phyloP scores from a whole-genome alignment of 1,140 invertebrate species.

The Drosophila parvula region DNA sequence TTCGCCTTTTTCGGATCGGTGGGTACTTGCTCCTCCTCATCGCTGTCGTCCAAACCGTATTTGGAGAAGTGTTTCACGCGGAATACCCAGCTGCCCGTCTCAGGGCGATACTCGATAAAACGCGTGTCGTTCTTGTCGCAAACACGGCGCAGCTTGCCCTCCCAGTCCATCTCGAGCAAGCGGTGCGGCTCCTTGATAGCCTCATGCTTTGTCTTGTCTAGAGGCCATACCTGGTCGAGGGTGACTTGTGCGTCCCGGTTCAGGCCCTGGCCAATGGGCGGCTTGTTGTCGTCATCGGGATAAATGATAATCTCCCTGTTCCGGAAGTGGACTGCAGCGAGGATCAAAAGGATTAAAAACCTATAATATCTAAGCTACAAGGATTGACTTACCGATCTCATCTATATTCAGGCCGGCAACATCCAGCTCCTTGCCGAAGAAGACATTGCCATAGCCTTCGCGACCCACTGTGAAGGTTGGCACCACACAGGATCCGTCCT shows the following conservation, averaged over 20 bases:
- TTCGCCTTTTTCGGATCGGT: constrained; percentile 81
- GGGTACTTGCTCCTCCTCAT: constrained; percentile 86
- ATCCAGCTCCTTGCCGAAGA: constrained; percentile 93
- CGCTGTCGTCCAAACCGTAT: constrained; percentile 95
- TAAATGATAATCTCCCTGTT: constrained; percentile 91
- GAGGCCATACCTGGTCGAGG: constrained; percentile 97
- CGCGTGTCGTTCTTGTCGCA: constrained; percentile 94
- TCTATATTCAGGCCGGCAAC: constrained; percentile 95
- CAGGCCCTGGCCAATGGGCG: constrained; percentile 92
- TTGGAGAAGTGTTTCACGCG: constrained; percentile 98
- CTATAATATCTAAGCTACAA: no score
- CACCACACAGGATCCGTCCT: constrained; percentile 92
- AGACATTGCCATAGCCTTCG: constrained; percentile 96
- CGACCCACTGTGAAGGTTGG: constrained; percentile 96
- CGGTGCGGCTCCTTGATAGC: constrained; percentile 93
- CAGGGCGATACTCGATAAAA: constrained; percentile 97
- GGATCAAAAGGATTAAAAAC: background rate
- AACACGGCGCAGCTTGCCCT: constrained; percentile 92
- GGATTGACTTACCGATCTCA: constrained; percentile 87
- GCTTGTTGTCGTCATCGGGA: constrained; percentile 89
- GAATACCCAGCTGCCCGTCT: constrained; percentile 98
- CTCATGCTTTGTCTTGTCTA: constrained; percentile 92
- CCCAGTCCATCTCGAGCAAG: constrained; percentile 93
- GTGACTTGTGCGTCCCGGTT: constrained; percentile 97
- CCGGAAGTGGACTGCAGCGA: constrained; percentile 87